Conservation (phyloP, 2,113 vertebrate species). For the Malaclemys terrapin region DNA sequence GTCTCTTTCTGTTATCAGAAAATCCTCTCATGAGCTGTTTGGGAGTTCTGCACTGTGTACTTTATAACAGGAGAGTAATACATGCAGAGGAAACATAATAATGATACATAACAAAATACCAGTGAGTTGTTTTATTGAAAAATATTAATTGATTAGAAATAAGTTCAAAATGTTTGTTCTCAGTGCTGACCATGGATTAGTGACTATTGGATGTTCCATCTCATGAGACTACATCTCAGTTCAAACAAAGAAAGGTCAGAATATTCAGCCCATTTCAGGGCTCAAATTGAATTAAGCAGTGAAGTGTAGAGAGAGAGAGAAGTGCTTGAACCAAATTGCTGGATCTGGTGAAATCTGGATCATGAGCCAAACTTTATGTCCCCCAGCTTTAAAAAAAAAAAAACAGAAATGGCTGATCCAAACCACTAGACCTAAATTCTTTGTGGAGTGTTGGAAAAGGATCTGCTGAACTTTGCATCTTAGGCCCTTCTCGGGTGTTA, state of each 20-base stretch:
- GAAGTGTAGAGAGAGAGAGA: neutral
- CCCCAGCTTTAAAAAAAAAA: neutral
- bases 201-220: neutral
- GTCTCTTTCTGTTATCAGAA: neutral
- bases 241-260: neutral
- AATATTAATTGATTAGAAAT: neutral
- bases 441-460: neutral
- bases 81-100: neutral
- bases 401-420: neutral
- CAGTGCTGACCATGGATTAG: neutral
- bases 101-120: neutral
- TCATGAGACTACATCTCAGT: neutral
- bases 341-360: neutral
- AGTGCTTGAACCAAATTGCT: neutral
- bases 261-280: neutral
- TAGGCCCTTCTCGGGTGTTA: neutral
- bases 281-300: fast-evolving
- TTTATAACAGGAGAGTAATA: neutral
- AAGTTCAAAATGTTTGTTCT: neutral
- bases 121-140: neutral
- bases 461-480: neutral
- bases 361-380: neutral
- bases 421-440: neutral
- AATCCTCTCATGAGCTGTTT: neutral
- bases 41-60: neutral